phyloP scores from a whole-genome alignment of 2,888 invertebrate species.

The Hypena proboscidalis region DNA sequence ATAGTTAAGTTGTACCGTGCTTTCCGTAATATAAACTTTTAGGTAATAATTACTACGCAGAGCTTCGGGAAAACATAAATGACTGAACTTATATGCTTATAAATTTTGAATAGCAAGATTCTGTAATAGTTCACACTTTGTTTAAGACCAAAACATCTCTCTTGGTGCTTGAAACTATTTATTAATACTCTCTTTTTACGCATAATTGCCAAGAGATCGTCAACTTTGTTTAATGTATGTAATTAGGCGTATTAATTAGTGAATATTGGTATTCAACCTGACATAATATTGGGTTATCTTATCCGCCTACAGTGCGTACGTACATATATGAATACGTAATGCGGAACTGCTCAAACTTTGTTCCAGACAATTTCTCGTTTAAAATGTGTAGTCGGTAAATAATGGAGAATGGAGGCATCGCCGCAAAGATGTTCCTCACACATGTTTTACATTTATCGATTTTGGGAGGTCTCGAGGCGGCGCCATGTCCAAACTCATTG shows the following conservation, averaged over 20 bases:
- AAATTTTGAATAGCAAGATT: too few species aligned
- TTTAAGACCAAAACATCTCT: too few species aligned
- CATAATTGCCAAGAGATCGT: background rate
- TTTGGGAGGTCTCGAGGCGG: constrained; percentile 17
- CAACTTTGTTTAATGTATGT: constrained; percentile 1
- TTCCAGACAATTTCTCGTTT: constrained; percentile 24
- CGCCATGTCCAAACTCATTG: constrained; percentile 20
- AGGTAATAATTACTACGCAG: too few species aligned
- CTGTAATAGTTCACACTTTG: too few species aligned
- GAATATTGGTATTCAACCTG: constrained; percentile 8
- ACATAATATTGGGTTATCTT: constrained; percentile 14
- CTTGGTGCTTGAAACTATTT: too few species aligned
- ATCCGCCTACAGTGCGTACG: constrained; percentile 8
- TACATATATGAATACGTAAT: constrained; percentile 27
- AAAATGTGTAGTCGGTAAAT: constrained; percentile 32
- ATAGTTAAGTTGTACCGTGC: too few species aligned
- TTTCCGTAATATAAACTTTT: too few species aligned
- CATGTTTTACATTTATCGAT: constrained; percentile 38
- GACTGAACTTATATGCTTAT: too few species aligned
- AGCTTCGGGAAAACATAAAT: too few species aligned
- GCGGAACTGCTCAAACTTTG: constrained; percentile 18
- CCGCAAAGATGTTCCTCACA: constrained; percentile 24
- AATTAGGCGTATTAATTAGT: constrained; percentile 8
- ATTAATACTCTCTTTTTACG: too few species aligned
- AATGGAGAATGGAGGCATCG: constrained; percentile 25